Evolutionary conservation across 2,797 vertebrate genomes (phyloP).

Genomic region (Sebastes kiyomatsui): DNA sequence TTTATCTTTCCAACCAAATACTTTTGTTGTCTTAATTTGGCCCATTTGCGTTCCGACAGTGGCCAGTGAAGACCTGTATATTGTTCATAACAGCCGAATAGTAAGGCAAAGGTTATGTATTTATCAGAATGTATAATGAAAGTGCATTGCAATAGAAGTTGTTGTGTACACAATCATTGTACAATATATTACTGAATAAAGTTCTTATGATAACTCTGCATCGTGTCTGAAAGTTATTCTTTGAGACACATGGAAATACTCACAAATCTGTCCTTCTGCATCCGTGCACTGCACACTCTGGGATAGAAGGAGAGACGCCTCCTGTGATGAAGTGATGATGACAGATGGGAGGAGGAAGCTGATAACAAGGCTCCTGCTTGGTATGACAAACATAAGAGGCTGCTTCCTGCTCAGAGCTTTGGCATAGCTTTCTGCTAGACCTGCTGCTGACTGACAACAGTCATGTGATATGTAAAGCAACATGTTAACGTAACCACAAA

Average conservation of each 20-base stretch:
- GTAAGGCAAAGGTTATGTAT: constrained; percentile 43
- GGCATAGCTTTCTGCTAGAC: background rate
- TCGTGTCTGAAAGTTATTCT: background rate
- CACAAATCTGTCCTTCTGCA: background rate
- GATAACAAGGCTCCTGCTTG: constrained; percentile 39
- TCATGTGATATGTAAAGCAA: background rate
- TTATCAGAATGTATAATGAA: constrained; percentile 54
- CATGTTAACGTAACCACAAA: background rate
- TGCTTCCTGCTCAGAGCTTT: background rate
- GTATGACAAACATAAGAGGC: background rate
- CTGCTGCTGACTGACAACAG: background rate
- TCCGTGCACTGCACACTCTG: background rate
- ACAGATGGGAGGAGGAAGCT: constrained; percentile 36
- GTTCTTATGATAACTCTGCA: constrained; percentile 8
- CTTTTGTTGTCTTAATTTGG: background rate
- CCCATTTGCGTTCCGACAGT: background rate
- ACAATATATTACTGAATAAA: constrained; percentile 54
- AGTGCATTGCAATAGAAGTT: constrained; percentile 41
- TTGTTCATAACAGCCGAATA: constrained; percentile 5
- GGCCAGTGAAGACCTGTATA: constrained; percentile 9
- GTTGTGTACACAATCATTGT: constrained; percentile 45
- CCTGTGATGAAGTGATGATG: constrained; percentile 27
- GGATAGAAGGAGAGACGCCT: background rate
- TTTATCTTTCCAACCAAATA: background rate
- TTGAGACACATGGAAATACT: background rate